Evolutionary conservation across 2,888 invertebrate species (phyloP).

Genomic region (Antheraea yamamai): DNA sequence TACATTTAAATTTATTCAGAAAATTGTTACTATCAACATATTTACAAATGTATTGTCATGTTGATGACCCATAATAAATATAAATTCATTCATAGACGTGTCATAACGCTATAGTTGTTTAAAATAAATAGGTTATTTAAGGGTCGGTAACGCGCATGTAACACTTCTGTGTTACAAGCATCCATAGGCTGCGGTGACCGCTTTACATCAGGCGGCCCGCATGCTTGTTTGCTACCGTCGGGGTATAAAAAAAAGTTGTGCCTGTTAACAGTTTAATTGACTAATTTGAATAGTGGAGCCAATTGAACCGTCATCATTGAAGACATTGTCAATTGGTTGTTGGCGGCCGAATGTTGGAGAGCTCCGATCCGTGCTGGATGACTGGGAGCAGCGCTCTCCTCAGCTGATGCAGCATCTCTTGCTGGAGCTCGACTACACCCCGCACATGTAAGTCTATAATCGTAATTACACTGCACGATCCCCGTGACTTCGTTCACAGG

Average conservation of each 20-base stretch:
- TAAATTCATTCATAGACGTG: neutral
- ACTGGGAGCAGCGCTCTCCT: constrained; percentile 59
- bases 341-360: constrained; percentile 64
- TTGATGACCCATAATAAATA: too few relatives aligned
- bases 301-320: constrained; percentile 43
- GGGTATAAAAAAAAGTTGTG: too few relatives aligned
- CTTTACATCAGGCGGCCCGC: too few relatives aligned
- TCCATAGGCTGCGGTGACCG: too few relatives aligned
- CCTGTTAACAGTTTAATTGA: neutral
- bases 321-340: constrained; percentile 41
- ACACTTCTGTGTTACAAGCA: too few relatives aligned
- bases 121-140: too few relatives aligned
- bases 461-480: neutral
- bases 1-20: too few relatives aligned
- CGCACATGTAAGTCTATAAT: constrained; percentile 61
- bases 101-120: neutral
- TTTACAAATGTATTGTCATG: too few relatives aligned
- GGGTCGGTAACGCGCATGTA: too few relatives aligned
- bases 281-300: constrained; percentile 42
- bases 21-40: too few relatives aligned
- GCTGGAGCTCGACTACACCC: constrained; percentile 59
- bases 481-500: too few relatives aligned
- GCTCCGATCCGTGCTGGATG: constrained; percentile 47
- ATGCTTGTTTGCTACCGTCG: too few relatives aligned
- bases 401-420: constrained; percentile 55